Evolutionary conservation across 2,888 invertebrate genomes (phyloP).

Genomic region (Aleiodes leptofemur): DNA sequence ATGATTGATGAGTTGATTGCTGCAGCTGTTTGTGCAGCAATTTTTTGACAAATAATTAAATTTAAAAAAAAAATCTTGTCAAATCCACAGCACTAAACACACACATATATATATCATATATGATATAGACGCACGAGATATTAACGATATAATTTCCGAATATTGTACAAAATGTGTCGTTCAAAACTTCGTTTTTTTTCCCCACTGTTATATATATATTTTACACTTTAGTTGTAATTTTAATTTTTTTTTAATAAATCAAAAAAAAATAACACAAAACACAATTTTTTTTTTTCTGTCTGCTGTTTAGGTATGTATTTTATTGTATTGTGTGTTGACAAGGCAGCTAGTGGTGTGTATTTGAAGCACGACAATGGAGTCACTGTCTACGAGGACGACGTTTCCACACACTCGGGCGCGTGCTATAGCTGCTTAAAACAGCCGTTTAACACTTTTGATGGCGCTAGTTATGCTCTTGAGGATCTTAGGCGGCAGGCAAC

Average conservation of each 20-base stretch:
- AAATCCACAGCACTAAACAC: conserved; percentile 11
- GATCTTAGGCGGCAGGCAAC: conserved; percentile 54
- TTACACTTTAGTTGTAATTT: too few species aligned
- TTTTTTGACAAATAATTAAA: not conserved
- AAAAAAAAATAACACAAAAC: too few species aligned
- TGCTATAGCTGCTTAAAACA: conserved; percentile 49
- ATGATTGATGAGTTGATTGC: not conserved
- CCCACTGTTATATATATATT: too few species aligned
- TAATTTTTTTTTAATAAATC: too few species aligned
- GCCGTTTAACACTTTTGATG: conserved; percentile 50
- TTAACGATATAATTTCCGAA: conserved; percentile 1
- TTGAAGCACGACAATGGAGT: conserved; percentile 42
- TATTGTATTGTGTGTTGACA: conserved; percentile 7
- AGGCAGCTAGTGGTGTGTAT: conserved; percentile 16
- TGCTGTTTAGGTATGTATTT: not conserved
- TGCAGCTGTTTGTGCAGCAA: conserved; percentile 27
- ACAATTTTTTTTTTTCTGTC: not conserved
- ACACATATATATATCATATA: not conserved
- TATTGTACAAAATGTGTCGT: too few species aligned
- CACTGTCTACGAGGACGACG: conserved; percentile 44
- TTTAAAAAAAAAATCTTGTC: not conserved
- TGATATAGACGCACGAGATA: conserved; percentile 3
- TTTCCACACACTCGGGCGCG: conserved; percentile 41
- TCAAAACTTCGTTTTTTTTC: too few species aligned
- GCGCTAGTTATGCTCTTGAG: conserved; percentile 58